phyloP scores from a whole-genome alignment of 2,888 invertebrate genomes.

The Panopea generosa region DNA sequence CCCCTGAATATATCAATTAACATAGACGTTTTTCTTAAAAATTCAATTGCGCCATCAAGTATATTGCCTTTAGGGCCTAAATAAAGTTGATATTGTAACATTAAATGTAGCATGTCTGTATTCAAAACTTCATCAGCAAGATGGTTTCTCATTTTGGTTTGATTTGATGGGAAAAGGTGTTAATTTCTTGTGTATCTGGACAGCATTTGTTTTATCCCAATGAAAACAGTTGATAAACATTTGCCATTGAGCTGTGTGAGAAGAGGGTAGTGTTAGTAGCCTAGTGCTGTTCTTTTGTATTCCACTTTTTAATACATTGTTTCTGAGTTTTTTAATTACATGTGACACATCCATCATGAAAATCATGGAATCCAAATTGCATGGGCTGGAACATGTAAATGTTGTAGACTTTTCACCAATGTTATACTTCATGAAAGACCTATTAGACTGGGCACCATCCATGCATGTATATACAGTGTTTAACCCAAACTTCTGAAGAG shows the following conservation, averaged over 20 bases:
- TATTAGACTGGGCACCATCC: constrained; percentile 44
- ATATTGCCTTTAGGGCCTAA: constrained; percentile 33
- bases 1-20: constrained; percentile 34
- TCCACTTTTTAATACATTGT: constrained; percentile 54
- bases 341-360: constrained; percentile 51
- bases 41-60: constrained; percentile 39
- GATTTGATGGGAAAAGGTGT: constrained; percentile 44
- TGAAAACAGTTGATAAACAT: constrained; percentile 51
- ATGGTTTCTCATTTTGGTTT: constrained; percentile 56
- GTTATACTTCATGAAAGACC: constrained; percentile 40
- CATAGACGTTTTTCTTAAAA: constrained; percentile 28
- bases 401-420: constrained; percentile 11
- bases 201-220: constrained; percentile 52
- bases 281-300: constrained; percentile 23
- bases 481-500: constrained; percentile 28
- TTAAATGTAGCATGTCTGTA: constrained; percentile 47
- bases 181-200: constrained; percentile 51
- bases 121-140: constrained; percentile 59
- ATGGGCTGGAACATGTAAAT: constrained; percentile 22
- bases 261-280: constrained; percentile 19
- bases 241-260: constrained; percentile 46
- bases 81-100: constrained; percentile 23
- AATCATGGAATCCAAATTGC: constrained; percentile 23
- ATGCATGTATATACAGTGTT: constrained; percentile 31
- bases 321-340: constrained; percentile 57